These are phyloP conservation scores for Cabera pusaria DNA, from an alignment of 2,888 invertebrate species.

Conservation along the genomic window DNA sequence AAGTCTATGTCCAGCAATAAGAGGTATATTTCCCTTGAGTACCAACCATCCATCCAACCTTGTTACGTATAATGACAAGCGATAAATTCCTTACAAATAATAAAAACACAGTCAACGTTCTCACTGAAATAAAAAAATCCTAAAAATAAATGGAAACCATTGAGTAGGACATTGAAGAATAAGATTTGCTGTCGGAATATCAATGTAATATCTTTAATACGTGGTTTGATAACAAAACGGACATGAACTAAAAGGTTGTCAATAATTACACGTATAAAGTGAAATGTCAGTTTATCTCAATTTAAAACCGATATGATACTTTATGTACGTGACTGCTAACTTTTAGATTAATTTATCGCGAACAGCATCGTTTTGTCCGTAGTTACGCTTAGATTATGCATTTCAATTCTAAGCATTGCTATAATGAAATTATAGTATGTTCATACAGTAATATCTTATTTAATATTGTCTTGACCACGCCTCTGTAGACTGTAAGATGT, in stretches of 20 bases:
- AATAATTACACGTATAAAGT: not conserved
- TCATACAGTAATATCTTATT: too few relatives aligned
- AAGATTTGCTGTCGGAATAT: constrained; percentile 37
- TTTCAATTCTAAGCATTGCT: too few relatives aligned
- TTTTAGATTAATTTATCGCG: too few relatives aligned
- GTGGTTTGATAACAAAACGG: constrained; percentile 16
- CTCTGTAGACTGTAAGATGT: too few relatives aligned
- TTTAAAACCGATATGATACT: too few relatives aligned
- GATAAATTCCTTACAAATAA: constrained; percentile 36
- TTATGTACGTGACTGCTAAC: too few relatives aligned
- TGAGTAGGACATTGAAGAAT: constrained; percentile 31
- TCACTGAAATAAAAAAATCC: constrained; percentile 35
- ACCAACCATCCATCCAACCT: too few relatives aligned
- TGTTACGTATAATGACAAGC: constrained; percentile 32
- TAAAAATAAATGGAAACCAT: constrained; percentile 36
- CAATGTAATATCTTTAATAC: constrained; percentile 24
- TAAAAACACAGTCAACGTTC: constrained; percentile 42
- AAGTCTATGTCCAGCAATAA: constrained; percentile 32
- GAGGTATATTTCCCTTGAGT: constrained; percentile 32
- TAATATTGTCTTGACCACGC: too few relatives aligned
- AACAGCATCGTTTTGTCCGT: too few relatives aligned
- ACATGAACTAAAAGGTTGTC: not conserved
- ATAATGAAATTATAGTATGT: too few relatives aligned
- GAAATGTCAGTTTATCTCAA: too few relatives aligned
- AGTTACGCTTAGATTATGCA: too few relatives aligned